These are phyloP conservation scores for Mantis religiosa DNA, from an alignment of 2,888 invertebrate genomes.

Conservation along the genomic window DNA sequence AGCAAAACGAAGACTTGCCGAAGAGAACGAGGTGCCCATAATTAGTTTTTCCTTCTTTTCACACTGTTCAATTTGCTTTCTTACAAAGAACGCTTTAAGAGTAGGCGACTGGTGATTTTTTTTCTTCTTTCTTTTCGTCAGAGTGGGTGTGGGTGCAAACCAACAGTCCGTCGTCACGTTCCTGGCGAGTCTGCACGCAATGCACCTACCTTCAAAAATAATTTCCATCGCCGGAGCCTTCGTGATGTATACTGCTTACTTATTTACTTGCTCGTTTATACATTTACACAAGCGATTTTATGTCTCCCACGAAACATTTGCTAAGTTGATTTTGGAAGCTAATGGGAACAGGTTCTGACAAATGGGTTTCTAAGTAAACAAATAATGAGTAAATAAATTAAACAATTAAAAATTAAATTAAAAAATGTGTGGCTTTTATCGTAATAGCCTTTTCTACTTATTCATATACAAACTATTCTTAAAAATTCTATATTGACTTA, in stretches of 20 bases:
- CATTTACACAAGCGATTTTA: no score
- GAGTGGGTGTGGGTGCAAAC: not conserved
- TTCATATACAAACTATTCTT: no score
- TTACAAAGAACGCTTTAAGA: not conserved
- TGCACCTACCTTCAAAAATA: not conserved
- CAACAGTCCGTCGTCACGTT: not conserved
- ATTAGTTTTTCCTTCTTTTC: not conserved
- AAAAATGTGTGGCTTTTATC: no score
- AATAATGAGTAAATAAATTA: no score
- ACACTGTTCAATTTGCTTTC: not conserved
- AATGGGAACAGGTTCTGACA: no score
- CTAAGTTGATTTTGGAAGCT: no score
- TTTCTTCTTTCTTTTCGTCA: not conserved
- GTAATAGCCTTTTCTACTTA: no score
- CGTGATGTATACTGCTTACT: not conserved
- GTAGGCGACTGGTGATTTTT: not conserved
- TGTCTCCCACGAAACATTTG: no score
- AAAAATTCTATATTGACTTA: no score
- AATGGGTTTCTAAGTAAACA: no score
- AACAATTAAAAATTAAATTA: no score
- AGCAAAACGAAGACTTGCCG: not conserved
- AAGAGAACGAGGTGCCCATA: not conserved
- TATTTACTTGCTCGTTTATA: not conserved
- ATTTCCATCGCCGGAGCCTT: not conserved
- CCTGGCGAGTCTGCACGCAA: not conserved